Evolutionary conservation across 2,888 invertebrate species (phyloP), one percentile per base, ranked within the genome.

Genomic region (Dasypogon diadema): DNA sequence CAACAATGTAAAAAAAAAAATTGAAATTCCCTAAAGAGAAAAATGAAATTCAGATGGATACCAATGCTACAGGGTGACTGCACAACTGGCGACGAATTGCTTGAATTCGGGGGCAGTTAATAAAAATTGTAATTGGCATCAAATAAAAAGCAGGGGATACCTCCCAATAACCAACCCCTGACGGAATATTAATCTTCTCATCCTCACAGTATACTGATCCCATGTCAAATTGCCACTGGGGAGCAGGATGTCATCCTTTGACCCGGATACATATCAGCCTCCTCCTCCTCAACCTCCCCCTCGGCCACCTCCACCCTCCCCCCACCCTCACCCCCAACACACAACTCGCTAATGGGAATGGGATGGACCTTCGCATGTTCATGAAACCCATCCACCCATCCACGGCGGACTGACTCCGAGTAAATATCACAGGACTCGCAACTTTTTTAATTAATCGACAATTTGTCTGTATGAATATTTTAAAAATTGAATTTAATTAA

Each of bases 101-200:
- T 60, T 60, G 60, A 65, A 24, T 65, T 65, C 1, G 42, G 58
- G 65, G 48, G 48, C 48, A 48, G 65, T 74, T 68, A 74, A 76
- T 76, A 76, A 73, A 76, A 76, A 76, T 74, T 74, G 74, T 74
- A 76, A 76, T 76, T 76, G 76, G 68, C 74, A 76, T 76, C 65
- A 76, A 76, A 76, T 76, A 74, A 76, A 76, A 76, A 74, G 74
- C 76, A 12, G 58, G 30, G 14, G 22, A 22, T 65, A 42, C 16
- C 18, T 12, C 42, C 42, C 42, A 42, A 6, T 12, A 12, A 3
- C 42, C 42, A 1, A 1, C 42, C 42, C 42, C 8, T 12, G 12
- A 12, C 37, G 24, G 65, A 65, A 65, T 65, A 65, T 65, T 46
- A 65, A 65, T 65, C 42, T 65, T 48, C 65, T 48, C 65, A 48